Percentiles rank a stretch among this genome's conserved stretches.
Evolutionary conservation across 1,140 invertebrate genomes (phyloP).

Genomic region (Hyposmocoma kahamanoa): DNA sequence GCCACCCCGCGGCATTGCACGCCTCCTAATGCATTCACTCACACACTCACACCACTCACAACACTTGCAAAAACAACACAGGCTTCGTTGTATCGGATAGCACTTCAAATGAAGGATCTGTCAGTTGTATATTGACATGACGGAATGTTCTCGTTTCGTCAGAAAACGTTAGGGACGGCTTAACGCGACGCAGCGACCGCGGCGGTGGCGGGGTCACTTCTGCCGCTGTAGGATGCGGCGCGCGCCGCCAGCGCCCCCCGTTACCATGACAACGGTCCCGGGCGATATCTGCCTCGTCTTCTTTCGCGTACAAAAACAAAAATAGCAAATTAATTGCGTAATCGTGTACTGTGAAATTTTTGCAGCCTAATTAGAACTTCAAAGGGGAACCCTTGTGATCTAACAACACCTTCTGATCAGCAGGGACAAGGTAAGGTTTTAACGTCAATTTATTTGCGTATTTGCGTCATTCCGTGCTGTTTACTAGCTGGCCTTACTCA

Average conservation of each 20-base stretch:
- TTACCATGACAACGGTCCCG: slow-evolving; percentile 52
- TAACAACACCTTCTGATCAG: slow-evolving; percentile 17
- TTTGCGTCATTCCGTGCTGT: neutral
- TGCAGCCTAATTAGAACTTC: slow-evolving; percentile 38
- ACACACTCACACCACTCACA: slow-evolving; percentile 26
- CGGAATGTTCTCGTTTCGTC: slow-evolving; percentile 37
- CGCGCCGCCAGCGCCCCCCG: slow-evolving; percentile 58
- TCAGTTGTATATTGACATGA: slow-evolving; percentile 42
- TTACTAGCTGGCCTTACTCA: neutral
- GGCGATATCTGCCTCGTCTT: slow-evolving; percentile 55
- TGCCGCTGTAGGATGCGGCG: slow-evolving; percentile 48
- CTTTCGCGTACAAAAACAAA: slow-evolving; percentile 62
- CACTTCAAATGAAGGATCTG: slow-evolving; percentile 18
- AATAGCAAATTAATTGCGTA: slow-evolving; percentile 70
- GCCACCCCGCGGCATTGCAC: slow-evolving; percentile 41
- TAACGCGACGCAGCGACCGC: slow-evolving; percentile 43
- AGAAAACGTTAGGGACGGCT: slow-evolving; percentile 32
- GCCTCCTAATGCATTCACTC: slow-evolving; percentile 34
- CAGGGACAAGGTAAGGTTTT: slow-evolving; percentile 18
- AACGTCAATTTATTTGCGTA: neutral
- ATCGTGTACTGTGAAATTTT: slow-evolving; percentile 51
- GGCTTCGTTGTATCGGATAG: slow-evolving; percentile 23
- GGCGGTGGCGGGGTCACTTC: slow-evolving; percentile 46
- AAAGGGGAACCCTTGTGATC: no score
- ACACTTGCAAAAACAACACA: slow-evolving; percentile 17